Base-by-base conservation (phyloP, 2,888 invertebrate species). In the Thelaira solivaga region DNA sequence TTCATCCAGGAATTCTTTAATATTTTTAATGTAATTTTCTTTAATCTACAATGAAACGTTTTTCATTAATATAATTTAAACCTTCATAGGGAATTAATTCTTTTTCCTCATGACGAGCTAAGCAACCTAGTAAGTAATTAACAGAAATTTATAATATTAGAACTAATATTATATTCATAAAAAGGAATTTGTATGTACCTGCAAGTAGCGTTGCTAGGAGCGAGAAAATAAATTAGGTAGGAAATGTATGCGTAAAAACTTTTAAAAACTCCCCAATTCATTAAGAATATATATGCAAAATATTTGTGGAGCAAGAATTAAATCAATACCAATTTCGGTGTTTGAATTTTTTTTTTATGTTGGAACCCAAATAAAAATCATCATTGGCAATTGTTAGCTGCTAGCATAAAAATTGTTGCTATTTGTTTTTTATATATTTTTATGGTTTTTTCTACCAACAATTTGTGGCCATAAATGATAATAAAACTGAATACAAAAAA, bases 381-480 rank as follows among this genome's bases (percentile, higher is more conserved):
- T 61, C n/a, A n/a, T n/a, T 10, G 26, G 26, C 29, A 39, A 13
- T 24, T 47, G 49, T 51, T 31, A 31, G 3, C 10, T 11, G 55
- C 22, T 55, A 34, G 13, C 18, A 2, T 55, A 45, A 24, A 24
- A 22, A 5, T 11, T 13, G 16, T 29, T 43, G 24, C 8, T 20
- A 8, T 1, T 24, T 18, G 10, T 24, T 24, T 34, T 34, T 16
- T 24, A 8, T 18, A 4, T 36, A 13, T 20, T 64, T 26, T 10
- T 7, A 6, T 11, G 24, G 2, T 13, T 18, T 8, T 39, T 39
- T 31, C 29, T 13, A 26, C 24, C 24, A 41, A 49, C 41, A 57
- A 41, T 31, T 65, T 73, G 57, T 73, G 73, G 57, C 41, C 41
- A 43, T 65, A 49, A 57, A 65, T 73, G 64, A 65, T 57, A 59